Conservation (phyloP, 2,113 vertebrate species). For the Rhinolophus sinicus region DNA sequence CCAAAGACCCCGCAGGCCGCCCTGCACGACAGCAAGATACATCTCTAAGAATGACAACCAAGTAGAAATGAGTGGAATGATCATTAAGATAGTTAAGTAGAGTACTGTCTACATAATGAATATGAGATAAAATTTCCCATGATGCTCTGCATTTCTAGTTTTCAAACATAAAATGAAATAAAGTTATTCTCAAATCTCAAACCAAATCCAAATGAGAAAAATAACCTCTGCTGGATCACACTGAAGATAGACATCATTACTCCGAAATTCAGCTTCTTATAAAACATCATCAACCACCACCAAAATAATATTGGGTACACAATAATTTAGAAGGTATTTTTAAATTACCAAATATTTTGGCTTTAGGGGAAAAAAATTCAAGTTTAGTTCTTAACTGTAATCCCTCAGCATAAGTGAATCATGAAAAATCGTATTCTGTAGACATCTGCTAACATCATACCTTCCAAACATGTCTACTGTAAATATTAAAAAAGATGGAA, state of each 20-base stretch:
- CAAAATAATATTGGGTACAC: background rate
- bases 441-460: background rate
- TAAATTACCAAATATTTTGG: slow-evolving; percentile 32
- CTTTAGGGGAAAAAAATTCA: background rate
- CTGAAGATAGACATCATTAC: slow-evolving; percentile 47
- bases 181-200: slow-evolving; percentile 52
- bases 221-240: background rate
- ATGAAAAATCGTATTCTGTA: slow-evolving; percentile 10
- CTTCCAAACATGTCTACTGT: slow-evolving; percentile 12
- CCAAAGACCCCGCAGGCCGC: too few species aligned
- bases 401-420: slow-evolving; percentile 35
- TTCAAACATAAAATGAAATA: slow-evolving; percentile 37
- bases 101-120: slow-evolving; percentile 19
- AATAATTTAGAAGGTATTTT: slow-evolving; percentile 42
- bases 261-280: slow-evolving; percentile 30
- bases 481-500: slow-evolving; percentile 51
- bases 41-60: background rate
- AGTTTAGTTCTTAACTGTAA: slow-evolving; percentile 44
- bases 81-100: background rate
- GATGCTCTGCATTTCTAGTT: slow-evolving; percentile 24
- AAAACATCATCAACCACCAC: slow-evolving; percentile 20
- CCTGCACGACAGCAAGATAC: background rate
- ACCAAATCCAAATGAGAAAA: slow-evolving; percentile 53
- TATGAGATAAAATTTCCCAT: slow-evolving; percentile 37
- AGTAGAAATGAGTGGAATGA: background rate